A percentile compares a stretch with the other conserved stretches of the same genome.
Conservation (phyloP, 1,140 invertebrate genomes). For the Caerostris extrusa region DNA sequence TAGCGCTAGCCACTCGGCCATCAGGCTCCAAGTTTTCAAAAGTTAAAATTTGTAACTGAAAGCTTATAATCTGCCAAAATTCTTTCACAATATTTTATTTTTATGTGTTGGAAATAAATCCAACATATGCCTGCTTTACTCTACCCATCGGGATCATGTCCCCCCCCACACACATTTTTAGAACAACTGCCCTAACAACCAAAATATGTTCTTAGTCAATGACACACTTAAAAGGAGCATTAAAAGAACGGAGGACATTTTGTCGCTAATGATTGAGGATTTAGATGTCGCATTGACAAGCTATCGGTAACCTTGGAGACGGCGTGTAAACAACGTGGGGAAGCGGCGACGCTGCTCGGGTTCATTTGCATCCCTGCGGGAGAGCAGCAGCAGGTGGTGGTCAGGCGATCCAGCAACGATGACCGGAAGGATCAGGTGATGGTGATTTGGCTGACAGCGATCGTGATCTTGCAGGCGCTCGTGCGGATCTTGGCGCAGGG, state of each 20-base stretch:
- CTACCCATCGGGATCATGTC: too few species aligned
- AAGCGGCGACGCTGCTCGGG: neutral
- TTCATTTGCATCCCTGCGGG: neutral
- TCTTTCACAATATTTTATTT: too few species aligned
- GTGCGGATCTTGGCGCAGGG: neutral
- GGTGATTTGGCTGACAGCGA: constrained; percentile 18
- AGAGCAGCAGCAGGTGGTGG: neutral
- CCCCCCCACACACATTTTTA: too few species aligned
- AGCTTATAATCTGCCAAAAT: too few species aligned
- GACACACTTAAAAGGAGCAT: too few species aligned
- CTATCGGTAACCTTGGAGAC: neutral
- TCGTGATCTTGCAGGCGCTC: neutral
- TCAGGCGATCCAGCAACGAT: neutral
- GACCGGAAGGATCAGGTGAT: neutral
- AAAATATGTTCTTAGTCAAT: too few species aligned
- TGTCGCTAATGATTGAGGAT: neutral
- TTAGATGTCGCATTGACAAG: neutral
- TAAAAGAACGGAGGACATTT: neutral
- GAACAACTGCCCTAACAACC: too few species aligned
- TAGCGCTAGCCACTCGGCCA: too few species aligned
- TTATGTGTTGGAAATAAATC: too few species aligned
- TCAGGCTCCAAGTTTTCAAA: too few species aligned
- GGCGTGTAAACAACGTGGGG: constrained; percentile 5
- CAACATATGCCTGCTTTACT: too few species aligned
- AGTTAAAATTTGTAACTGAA: too few species aligned